Conservation (phyloP, 2,888 invertebrate genomes). For the Malachius bipustulatus region DNA sequence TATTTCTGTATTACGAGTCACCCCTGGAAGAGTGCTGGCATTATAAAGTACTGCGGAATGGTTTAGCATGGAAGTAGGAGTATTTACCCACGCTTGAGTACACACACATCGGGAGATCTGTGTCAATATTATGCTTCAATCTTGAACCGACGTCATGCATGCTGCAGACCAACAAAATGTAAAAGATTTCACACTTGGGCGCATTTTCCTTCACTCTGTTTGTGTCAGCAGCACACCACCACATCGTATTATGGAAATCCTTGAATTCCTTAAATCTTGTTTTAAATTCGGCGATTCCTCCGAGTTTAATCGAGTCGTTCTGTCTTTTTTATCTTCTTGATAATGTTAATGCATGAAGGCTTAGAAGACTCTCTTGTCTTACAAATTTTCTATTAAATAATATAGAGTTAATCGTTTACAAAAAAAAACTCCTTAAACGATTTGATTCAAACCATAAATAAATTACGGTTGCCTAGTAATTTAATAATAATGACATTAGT, state of each 20-base stretch:
- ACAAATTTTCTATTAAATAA: too few relatives aligned
- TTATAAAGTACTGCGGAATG: slow-evolving; percentile 14
- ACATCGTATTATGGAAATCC: slow-evolving; percentile 16
- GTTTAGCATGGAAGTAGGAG: slow-evolving; percentile 14
- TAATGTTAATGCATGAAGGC: too few relatives aligned
- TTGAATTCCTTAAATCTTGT: slow-evolving; percentile 15
- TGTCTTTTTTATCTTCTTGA: too few relatives aligned
- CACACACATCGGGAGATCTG: slow-evolving; percentile 25
- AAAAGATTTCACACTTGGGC: slow-evolving; percentile 24
- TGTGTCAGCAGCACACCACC: slow-evolving; percentile 19
- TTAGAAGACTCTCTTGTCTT: too few relatives aligned
- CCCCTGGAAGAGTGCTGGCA: too few relatives aligned
- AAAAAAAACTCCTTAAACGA: too few relatives aligned
- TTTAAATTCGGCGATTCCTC: slow-evolving; percentile 15
- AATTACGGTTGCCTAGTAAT: too few relatives aligned
- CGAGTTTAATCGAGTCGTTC: slow-evolving; percentile 16
- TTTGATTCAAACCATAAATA: too few relatives aligned
- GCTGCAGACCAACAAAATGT: slow-evolving; percentile 23
- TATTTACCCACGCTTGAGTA: slow-evolving; percentile 26
- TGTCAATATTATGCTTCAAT: slow-evolving; percentile 32
- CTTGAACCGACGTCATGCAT: slow-evolving; percentile 23
- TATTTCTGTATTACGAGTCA: too few relatives aligned
- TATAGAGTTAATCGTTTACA: too few relatives aligned
- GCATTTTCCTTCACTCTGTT: slow-evolving; percentile 20
- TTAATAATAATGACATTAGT: too few relatives aligned